Evolutionary conservation across 2,797 vertebrate genomes (phyloP), one percentile per base, ranked within the genome.

Genomic region (Melanotaenia pygmaea): DNA sequence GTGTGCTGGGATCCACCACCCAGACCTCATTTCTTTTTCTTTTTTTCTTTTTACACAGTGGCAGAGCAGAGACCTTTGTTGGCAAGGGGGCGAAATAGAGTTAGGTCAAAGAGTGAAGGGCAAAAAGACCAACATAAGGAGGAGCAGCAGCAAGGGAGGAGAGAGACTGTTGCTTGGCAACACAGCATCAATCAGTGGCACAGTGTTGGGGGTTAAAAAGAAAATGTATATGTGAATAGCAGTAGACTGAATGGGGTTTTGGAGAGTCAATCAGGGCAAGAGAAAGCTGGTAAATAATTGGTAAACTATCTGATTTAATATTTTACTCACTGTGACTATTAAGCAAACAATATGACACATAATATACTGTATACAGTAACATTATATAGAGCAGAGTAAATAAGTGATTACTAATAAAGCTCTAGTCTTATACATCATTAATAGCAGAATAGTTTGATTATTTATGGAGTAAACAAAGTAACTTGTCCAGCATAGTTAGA

Each of bases 151-250:
- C 18, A 28, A 60, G 56, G 74, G 79, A 86, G 82, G 81, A 88
- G 85, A 82, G 77, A 81, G 65, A 79, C 68, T 64, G 93, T 94
- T 93, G 91, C 93, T 80, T 87, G 82, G 92, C 87, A 91, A 94
- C 93, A 77, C 81, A 76, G 61, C 81, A 75, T 83, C 80, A 82
- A 81, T 86, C 71, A 56, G 64, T 65, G 74, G 63, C 47, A 70
- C 58, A 56, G 76, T 72, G 72, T 63, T 77, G 56, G 69, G 76
- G 80, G 61, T 35, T 22, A 59, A 34, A 80, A 67, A 64, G 43
- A 37, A 50, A 71, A 77, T 70, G 22, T 53, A 71, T 30, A 67
- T 12, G 59, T 74, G 71, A 70, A 51, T 47, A 76, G 67, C 63
- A 81, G 66, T 51, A 64, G 54, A 77, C 72, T 73, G 34, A 79